These are phyloP conservation scores for Psilopogon haemacephalus DNA, from an alignment of 2,113 vertebrate species.

Conservation along the genomic window DNA sequence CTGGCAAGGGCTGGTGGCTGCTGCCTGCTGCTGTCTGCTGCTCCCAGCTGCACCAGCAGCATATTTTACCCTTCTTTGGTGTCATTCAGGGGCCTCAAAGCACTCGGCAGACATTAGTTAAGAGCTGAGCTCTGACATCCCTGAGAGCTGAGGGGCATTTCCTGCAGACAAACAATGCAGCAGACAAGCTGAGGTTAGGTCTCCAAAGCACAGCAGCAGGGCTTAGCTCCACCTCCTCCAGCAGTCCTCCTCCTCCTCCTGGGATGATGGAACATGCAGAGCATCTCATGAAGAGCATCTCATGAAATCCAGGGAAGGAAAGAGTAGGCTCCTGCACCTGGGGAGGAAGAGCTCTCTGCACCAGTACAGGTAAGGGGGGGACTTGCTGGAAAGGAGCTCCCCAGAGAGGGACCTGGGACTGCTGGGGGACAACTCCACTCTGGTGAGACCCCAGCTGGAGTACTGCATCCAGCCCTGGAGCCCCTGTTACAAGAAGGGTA, in stretches of 20 bases:
- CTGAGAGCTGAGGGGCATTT: neutral
- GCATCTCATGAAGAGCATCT: rapidly evolving
- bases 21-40: neutral
- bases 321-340: neutral
- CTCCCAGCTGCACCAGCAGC: neutral
- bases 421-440: too few relatives aligned
- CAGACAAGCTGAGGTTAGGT: neutral
- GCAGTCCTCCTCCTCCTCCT: neutral
- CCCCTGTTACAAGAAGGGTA: too few relatives aligned
- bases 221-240: rapidly evolving
- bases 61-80: slow-evolving; percentile 62
- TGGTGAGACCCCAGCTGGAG: too few relatives aligned
- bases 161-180: slow-evolving; percentile 27
- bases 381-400: too few relatives aligned
- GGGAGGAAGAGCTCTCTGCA: too few relatives aligned
- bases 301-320: too few relatives aligned
- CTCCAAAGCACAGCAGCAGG: neutral
- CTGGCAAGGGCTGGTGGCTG: neutral
- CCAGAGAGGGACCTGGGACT: too few relatives aligned
- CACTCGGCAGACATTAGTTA: neutral
- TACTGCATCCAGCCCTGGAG: too few relatives aligned
- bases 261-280: rapidly evolving
- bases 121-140: neutral
- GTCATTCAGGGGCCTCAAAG: neutral
- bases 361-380: too few relatives aligned